Evolutionary conservation across 1,140 invertebrate species (phyloP).

Genomic region (Sitophilus oryzae): DNA sequence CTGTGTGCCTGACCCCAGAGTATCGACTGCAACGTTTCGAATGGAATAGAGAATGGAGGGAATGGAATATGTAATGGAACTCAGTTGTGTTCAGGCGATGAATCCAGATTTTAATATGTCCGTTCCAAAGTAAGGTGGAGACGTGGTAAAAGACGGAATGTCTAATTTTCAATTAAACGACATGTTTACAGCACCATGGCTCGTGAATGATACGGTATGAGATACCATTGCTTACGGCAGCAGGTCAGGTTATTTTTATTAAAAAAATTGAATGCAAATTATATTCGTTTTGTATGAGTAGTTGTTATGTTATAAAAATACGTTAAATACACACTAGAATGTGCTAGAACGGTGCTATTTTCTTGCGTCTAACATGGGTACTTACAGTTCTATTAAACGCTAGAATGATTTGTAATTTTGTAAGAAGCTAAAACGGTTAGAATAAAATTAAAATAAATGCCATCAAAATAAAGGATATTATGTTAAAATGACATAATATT

Average conservation of each 20-base stretch:
- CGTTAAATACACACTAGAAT: too few species aligned
- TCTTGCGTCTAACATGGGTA: too few species aligned
- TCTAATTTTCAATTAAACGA: constrained; percentile 12
- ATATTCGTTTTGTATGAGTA: constrained; percentile 13
- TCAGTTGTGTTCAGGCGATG: constrained; percentile 22
- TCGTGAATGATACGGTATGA: constrained; percentile 15
- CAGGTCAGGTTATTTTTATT: constrained; percentile 16
- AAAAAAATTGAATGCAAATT: constrained; percentile 15
- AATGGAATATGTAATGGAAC: constrained; percentile 25
- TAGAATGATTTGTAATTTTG: too few species aligned
- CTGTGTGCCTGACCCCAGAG: constrained; percentile 12
- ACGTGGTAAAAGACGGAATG: constrained; percentile 14
- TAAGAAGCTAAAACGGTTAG: too few species aligned
- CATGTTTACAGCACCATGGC: constrained; percentile 13
- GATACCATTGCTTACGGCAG: background rate
- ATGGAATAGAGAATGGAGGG: constrained; percentile 10
- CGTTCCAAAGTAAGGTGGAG: constrained; percentile 27
- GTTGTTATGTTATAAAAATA: constrained; percentile 10
- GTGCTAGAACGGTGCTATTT: too few species aligned
- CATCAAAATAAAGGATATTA: too few species aligned
- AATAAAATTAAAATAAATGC: too few species aligned
- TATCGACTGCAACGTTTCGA: constrained; percentile 11
- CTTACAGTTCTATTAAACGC: too few species aligned
- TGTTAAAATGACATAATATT: too few species aligned
- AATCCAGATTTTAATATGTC: constrained; percentile 20